A percentile compares a stretch with the other conserved stretches of the same genome.
Evolutionary conservation across 2,888 invertebrate species (phyloP).

Genomic region (Mycalesis mineus): DNA sequence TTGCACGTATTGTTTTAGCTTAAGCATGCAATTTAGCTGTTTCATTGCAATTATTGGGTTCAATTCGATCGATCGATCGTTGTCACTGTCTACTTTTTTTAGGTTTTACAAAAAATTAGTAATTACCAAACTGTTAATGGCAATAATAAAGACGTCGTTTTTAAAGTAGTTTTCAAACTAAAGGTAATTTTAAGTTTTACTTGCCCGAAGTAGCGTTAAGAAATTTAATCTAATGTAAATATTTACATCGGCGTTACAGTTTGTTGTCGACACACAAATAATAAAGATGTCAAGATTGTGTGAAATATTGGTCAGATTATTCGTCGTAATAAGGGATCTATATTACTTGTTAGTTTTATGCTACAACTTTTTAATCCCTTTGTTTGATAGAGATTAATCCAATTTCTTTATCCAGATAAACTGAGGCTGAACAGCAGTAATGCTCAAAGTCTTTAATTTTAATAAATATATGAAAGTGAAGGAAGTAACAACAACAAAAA

Average conservation of each 20-base stretch:
- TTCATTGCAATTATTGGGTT: not conserved
- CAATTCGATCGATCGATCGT: not conserved
- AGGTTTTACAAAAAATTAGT: not conserved
- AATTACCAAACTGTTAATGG: not conserved
- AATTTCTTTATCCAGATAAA: not conserved
- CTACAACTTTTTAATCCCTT: not conserved
- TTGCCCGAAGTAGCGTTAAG: not conserved
- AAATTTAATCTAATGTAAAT: constrained; percentile 34
- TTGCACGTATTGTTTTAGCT: not conserved
- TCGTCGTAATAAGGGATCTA: constrained; percentile 2
- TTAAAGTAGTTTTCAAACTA: not conserved
- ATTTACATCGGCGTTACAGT: constrained; percentile 38
- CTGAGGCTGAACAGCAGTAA: constrained; percentile 8
- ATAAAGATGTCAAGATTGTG: constrained; percentile 57
- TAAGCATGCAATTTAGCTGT: constrained; percentile 2
- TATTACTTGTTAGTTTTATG: constrained; percentile 6
- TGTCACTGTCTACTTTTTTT: not conserved
- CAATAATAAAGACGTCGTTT: not conserved
- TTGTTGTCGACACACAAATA: constrained; percentile 49
- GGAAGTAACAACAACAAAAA: not conserved
- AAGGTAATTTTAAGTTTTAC: not conserved
- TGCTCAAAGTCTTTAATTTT: not conserved
- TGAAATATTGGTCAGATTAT: constrained; percentile 58
- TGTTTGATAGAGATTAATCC: not conserved
- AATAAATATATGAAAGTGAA: not conserved